Conservation (phyloP, 2,797 vertebrate species). For the Syngnathus acus region DNA sequence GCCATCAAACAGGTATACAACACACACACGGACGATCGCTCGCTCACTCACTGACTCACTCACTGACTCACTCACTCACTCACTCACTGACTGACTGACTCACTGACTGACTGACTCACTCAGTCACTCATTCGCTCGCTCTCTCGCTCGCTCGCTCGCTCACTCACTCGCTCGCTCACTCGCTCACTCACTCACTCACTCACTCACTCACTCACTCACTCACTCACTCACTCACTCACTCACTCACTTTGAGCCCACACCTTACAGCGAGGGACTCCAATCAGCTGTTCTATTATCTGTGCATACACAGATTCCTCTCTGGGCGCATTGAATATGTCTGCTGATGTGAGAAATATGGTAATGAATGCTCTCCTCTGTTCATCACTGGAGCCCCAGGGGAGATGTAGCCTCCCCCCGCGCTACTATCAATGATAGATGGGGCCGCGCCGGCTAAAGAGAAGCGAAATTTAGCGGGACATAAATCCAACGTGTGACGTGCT, state of each 20-base stretch:
- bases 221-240: conserved; percentile 9
- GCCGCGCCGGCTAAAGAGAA: conserved; percentile 40
- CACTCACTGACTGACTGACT: no score
- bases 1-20: conserved; percentile 90
- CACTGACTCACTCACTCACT: not conserved
- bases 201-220: conserved; percentile 13
- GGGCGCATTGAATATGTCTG: conserved; percentile 62
- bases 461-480: conserved; percentile 39
- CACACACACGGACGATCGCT: conserved; percentile 16
- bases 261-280: conserved; percentile 1
- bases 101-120: no score
- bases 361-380: conserved; percentile 68
- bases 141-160: no score
- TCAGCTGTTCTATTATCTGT: conserved; percentile 42
- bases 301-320: conserved; percentile 53
- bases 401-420: conserved; percentile 38
- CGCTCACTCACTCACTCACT: no score
- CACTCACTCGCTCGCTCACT: no score
- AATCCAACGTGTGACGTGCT: conserved; percentile 50
- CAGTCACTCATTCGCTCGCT: no score
- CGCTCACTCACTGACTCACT: not conserved
- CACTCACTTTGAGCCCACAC: conserved; percentile 5
- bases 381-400: conserved; percentile 51
- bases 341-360: conserved; percentile 71
- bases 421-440: conserved; percentile 56